phyloP scores from a whole-genome alignment of 2,888 invertebrate genomes.

The Proisotoma minuta region DNA sequence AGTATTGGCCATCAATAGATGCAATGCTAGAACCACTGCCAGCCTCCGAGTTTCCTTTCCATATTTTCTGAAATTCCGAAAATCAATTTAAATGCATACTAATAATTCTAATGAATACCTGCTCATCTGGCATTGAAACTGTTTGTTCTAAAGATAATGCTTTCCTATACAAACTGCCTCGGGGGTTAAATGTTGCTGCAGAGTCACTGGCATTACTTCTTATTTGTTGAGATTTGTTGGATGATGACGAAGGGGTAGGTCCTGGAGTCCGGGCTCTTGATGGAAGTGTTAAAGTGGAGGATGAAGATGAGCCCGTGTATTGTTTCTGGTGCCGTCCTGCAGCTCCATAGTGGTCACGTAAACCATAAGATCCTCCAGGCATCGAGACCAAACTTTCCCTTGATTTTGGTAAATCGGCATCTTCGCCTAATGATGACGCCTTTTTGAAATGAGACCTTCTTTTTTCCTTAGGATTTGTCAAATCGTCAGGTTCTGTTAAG shows the following conservation, averaged over 20 bases:
- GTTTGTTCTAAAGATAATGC: constrained; percentile 69
- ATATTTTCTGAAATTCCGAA: constrained; percentile 60
- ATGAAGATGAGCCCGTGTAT: constrained; percentile 27
- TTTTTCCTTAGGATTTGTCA: constrained; percentile 39
- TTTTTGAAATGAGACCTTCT: constrained; percentile 44
- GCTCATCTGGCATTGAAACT: constrained; percentile 51
- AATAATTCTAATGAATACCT: constrained; percentile 45
- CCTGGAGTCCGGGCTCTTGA: constrained; percentile 36
- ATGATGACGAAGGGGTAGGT: constrained; percentile 10
- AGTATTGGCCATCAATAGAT: constrained; percentile 62
- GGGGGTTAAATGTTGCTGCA: constrained; percentile 39
- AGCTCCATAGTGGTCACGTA: constrained; percentile 40
- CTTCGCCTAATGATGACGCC: constrained; percentile 37
- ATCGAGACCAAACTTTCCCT: constrained; percentile 36
- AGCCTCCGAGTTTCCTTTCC: constrained; percentile 68
- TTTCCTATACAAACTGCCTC: constrained; percentile 60
- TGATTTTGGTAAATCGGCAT: constrained; percentile 37
- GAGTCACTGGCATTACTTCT: constrained; percentile 47
- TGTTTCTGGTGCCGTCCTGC: constrained; percentile 23
- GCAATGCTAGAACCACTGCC: constrained; percentile 80
- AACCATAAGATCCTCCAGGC: constrained; percentile 42
- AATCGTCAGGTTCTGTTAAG: constrained; percentile 41
- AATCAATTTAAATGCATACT: neutral
- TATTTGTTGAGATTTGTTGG: constrained; percentile 22
- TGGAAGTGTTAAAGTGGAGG: constrained; percentile 41